Conservation (phyloP, 1,140 invertebrate genomes). For the Yoshiicerus persimilis region DNA sequence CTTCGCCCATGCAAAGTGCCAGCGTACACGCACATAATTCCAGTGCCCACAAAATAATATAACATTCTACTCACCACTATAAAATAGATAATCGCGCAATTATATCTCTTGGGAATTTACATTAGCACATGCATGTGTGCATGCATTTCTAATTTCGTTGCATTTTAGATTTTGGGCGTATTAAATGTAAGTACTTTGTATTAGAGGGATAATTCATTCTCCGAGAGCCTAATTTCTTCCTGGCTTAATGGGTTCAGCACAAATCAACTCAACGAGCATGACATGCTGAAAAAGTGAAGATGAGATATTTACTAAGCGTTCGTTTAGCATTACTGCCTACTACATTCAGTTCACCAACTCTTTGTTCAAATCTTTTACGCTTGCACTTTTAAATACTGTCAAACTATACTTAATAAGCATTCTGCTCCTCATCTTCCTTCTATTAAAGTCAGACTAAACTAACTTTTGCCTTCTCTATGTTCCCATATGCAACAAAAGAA, state of each 20-base stretch:
- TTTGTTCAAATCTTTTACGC: background rate
- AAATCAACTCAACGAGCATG: slow-evolving; percentile 11
- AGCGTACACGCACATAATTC: background rate
- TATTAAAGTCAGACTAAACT: background rate
- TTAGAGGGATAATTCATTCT: slow-evolving; percentile 4
- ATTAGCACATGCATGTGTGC: background rate
- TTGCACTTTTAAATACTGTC: background rate
- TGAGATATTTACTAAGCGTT: background rate
- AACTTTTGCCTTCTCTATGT: background rate
- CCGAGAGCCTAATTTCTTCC: slow-evolving; percentile 3
- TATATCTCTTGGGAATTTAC: background rate
- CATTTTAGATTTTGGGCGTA: slow-evolving; percentile 11
- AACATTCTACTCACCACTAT: background rate
- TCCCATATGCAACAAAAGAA: background rate
- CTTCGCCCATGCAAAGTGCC: background rate
- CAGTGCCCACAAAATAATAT: too few relatives aligned
- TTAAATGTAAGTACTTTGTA: background rate
- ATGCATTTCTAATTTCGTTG: background rate
- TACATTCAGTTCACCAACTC: background rate
- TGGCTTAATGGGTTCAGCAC: background rate
- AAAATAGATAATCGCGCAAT: background rate
- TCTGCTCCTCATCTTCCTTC: background rate
- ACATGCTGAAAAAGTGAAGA: slow-evolving; percentile 1
- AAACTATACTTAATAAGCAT: background rate
- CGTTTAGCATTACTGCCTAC: background rate